Evolutionary conservation across 1,140 invertebrate genomes (phyloP).

Genomic region (Scaptomyza hsui): DNA sequence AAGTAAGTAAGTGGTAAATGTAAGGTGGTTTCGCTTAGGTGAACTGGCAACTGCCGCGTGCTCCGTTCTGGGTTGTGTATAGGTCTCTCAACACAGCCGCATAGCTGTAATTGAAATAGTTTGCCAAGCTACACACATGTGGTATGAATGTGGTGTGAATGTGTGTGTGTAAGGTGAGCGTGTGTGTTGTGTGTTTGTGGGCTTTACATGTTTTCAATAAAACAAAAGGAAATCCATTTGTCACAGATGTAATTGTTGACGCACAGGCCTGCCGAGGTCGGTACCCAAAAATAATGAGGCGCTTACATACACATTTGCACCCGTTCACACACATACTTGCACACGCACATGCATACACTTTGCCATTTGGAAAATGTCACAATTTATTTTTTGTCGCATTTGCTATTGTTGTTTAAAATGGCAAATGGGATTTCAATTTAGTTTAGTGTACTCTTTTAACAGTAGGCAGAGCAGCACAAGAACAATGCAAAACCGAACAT

Average conservation of each 20-base stretch:
- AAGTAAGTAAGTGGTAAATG: background rate
- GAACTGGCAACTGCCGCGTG: constrained; percentile 25
- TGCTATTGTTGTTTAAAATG: constrained; percentile 56
- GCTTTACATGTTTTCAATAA: constrained; percentile 69
- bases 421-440: constrained; percentile 50
- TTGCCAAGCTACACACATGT: constrained; percentile 48
- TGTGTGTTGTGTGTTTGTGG: constrained; percentile 19
- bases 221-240: constrained; percentile 79
- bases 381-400: constrained; percentile 64
- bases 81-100: constrained; percentile 14
- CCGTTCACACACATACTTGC: constrained; percentile 2
- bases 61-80: background rate
- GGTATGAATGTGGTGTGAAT: constrained; percentile 32
- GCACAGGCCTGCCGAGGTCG: constrained; percentile 31
- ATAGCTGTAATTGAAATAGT: constrained; percentile 76
- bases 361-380: constrained; percentile 10
- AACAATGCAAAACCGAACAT: constrained; percentile 35
- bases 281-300: constrained; percentile 40
- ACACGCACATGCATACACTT: constrained; percentile 10
- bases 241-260: constrained; percentile 67
- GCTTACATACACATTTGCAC: constrained; percentile 13
- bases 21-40: constrained; percentile 37
- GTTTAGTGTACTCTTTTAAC: constrained; percentile 35
- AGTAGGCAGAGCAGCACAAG: constrained; percentile 16
- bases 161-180: constrained; percentile 1